Base-by-base conservation (phyloP, 2,888 invertebrate species). In the Abrostola triplasia region DNA sequence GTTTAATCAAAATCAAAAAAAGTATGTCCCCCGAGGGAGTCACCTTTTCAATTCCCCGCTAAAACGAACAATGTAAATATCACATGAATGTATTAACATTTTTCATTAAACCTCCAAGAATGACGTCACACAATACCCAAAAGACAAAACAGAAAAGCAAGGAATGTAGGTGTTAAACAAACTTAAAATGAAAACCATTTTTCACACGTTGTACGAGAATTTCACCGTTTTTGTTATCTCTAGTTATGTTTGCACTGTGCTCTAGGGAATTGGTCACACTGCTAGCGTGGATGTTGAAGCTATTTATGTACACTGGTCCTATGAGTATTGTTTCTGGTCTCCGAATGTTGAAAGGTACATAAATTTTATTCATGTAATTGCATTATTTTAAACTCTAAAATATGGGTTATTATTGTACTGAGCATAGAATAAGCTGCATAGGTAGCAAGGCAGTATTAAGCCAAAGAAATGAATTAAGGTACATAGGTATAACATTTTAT, bases 201-300 rank as follows among this genome's bases (percentile, higher is more conserved):
- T 90, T 84, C 91, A 87, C 91, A 90, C 85, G 86, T 85, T 60
- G 50, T 44, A 55, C 67, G 76, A 86, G 80, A 84, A 85, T 87
- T 88, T 86, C 87, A 82, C 86, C 80, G 63, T 79, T 84, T 72
- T 72, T 73, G 84, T 78, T 77, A 69, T 73, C 64, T 66, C 56
- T 75, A 62, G 68, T 61, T 53, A 55, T 80, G 70, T 77, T 76
- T 83, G 80, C 62, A 70, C 58, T 67, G 62, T n/a, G 60, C 48
- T 52, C 51, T 37, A 44, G 37, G 62, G 78, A 24, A 47, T 36
- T 36, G 73, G 76, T 76, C 65, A 38, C 54, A 51, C 7, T 59
- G 80, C 10, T 12, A 67, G 80, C 72, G 59, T 44, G 5, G 5
- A 51, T 0, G 5, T 35, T 10, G 35, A 0, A 36, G 11, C 24